These are phyloP conservation scores for Exaiptasia diaphana DNA, from an alignment of 64 coral and sea anemone species.

Conservation along the genomic window DNA sequence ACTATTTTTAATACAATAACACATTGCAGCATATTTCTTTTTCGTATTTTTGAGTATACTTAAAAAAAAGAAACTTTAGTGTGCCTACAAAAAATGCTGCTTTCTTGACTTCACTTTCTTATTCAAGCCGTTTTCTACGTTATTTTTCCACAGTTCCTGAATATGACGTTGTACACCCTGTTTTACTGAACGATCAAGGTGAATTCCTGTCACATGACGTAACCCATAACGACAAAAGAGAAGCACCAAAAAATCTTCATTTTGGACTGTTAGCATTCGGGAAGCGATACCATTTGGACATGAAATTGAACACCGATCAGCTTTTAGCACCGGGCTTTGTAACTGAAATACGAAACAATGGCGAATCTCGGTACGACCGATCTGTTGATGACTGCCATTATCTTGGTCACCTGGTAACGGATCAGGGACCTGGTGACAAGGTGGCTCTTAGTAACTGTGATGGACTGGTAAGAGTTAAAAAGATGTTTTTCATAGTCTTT, in stretches of 20 bases:
- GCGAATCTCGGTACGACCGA: background rate
- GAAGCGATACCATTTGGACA: slow-evolving; percentile 8
- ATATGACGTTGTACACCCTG: slow-evolving; percentile 42
- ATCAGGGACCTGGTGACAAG: slow-evolving; percentile 21
- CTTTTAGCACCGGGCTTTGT: slow-evolving; percentile 37
- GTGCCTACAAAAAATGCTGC: too few species aligned
- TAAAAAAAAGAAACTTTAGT: too few species aligned
- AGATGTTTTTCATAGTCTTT: too few species aligned
- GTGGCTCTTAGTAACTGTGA: slow-evolving; percentile 60
- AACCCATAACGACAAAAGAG: background rate
- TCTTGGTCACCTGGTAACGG: slow-evolving; percentile 20
- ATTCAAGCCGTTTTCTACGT: too few species aligned
- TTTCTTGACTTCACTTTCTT: too few species aligned
- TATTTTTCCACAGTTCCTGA: slow-evolving; percentile 18
- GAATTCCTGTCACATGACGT: slow-evolving; percentile 36
- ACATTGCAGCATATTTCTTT: too few species aligned
- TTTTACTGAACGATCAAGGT: slow-evolving; percentile 26
- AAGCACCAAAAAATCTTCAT: background rate
- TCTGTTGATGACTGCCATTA: slow-evolving; percentile 37
- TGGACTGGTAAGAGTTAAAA: slow-evolving; percentile 60
- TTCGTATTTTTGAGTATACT: too few species aligned
- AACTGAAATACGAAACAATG: slow-evolving; percentile 36
- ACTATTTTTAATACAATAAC: too few species aligned
- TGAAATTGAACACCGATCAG: slow-evolving; percentile 14
- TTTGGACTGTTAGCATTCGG: slow-evolving; percentile 26